Base-by-base conservation (phyloP, 2,113 vertebrate genomes). In the Astur gentilis region DNA sequence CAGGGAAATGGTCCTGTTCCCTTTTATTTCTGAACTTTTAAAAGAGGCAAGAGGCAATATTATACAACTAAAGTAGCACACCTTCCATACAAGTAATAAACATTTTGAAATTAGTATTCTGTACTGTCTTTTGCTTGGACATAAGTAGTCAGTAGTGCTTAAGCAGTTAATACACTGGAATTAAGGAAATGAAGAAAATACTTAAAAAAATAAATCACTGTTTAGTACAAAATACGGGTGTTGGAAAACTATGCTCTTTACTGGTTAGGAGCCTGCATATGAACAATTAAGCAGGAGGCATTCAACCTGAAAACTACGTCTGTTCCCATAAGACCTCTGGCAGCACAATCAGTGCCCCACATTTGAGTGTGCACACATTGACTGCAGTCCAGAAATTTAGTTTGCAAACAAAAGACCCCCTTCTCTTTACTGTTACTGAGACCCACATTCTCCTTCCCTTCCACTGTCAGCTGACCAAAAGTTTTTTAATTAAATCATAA, bases 401-500 rank as follows among this genome's bases (percentile, higher is more conserved):
- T 75, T 16, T 81, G 79, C 71, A 95, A 95, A 97, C 91, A 96
- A 97, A 93, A 87, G 83, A 47, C 10, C 8, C 65, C 38, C 58
- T 88, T 88, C 67, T 96, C 62, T 79, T 87, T 75, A 45, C 40
- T 3, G 11, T 87, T 75, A 45, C 40, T 3, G 11, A 89, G 67
- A 83, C 17, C 13, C 70, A 76, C 2, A 7, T 77, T 83, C 22
- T 91, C 58, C 26, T 80, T 86, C 82, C 10, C 29, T 81, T 36
- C 38, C 20, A 65, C 32, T 65, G 77, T 86, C 83, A 93, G 70
- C n/a, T 94, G 70, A 91, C 72, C 36, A 29, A 29, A 95, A 57
- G 4, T 52, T 87, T 71, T 84, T 87, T 69, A 95, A 96, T 95
- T 94, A 94, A 84, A 93, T 76, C 58, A 84, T 85, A 95, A 94